Evolutionary conservation across 2,888 invertebrate species (phyloP), one percentile per base, ranked within the genome.

Genomic region (Pseudoips prasinana): DNA sequence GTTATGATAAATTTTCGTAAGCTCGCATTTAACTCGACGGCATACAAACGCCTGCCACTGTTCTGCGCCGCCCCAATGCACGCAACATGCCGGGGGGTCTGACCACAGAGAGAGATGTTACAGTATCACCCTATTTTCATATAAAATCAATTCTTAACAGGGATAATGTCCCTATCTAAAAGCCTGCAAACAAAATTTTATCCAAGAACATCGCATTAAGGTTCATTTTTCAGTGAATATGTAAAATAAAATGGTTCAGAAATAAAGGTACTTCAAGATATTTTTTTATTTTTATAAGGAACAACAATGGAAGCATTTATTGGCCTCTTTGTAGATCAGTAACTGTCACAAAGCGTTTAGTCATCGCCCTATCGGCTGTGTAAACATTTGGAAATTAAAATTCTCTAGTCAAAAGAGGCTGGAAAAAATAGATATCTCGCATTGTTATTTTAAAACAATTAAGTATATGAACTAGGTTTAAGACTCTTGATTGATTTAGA

Each of bases 261-360:
- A n/a, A 44, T 42, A 29, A 27, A 50, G 58, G 59, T 64, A 72
- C 65, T 74, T 65, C 52, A 73, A 66, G 62, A 61, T 62, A 63
- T 73, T 69, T 59, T 63, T 65, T 40, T 74, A 66, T 74, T 78
- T 75, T 72, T 63, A 69, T 71, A 74, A 65, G 62, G 59, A 53
- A 58, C 58, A 68, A 82, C 80, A 83, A 83, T 76, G 66, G 76
- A 55, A 50, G 60, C 65, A 68, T 78, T 80, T 82, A 83, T 84
- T 85, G 75, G 84, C 82, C 74, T 72, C 77, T 82, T 82, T 79
- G 82, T 79, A 67, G 70, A 77, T 73, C 71, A 66, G 73, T 74
- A 74, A 79, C 73, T 77, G 79, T 79, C 79, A 78, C 74, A 66
- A 75, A 79, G 68, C 62, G 75, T 73, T 66, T 62, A 78, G 74